phyloP scores from a whole-genome alignment of 2,888 invertebrate species.

The Drosophila sordidula region DNA sequence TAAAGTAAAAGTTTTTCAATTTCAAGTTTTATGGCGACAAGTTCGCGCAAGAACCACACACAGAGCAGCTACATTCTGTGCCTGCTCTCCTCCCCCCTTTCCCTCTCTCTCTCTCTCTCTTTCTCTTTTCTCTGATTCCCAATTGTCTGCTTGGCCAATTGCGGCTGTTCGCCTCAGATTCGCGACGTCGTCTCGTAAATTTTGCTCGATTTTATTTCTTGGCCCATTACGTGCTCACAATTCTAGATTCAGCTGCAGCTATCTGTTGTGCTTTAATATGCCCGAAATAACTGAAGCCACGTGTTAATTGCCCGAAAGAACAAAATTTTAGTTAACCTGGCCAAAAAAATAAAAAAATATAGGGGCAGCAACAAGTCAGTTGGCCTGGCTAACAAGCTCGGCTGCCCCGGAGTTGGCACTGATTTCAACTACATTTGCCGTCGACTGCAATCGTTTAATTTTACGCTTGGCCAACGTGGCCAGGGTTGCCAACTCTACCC shows the following conservation, averaged over 20 bases:
- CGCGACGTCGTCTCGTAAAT: conserved; percentile 40
- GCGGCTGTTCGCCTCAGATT: conserved; percentile 40
- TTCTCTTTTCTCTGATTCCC: conserved; percentile 1
- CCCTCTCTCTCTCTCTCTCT: too few relatives aligned
- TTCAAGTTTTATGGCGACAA: conserved; percentile 81
- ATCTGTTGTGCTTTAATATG: conserved; percentile 39
- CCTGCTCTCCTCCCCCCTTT: neutral
- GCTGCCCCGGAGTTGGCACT: conserved; percentile 29
- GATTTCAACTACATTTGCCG: conserved; percentile 47
- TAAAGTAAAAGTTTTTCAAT: conserved; percentile 79
- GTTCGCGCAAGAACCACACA: conserved; percentile 39
- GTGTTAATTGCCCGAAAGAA: conserved; percentile 44
- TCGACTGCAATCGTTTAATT: conserved; percentile 67
- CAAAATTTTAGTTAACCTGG: conserved; percentile 31
- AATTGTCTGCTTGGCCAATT: conserved; percentile 37
- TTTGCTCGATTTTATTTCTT: conserved; percentile 62
- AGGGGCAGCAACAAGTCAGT: conserved; percentile 45
- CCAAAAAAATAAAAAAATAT: neutral
- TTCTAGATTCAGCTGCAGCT: conserved; percentile 48
- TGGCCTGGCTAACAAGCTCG: conserved; percentile 22
- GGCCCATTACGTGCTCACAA: conserved; percentile 64
- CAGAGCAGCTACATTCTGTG: conserved; percentile 12
- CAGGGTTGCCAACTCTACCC: conserved; percentile 47
- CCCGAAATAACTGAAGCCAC: conserved; percentile 36
- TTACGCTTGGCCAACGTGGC: conserved; percentile 58